These are phyloP conservation scores for Sander vitreus DNA, from an alignment of 2,113 vertebrate species.

Conservation along the genomic window DNA sequence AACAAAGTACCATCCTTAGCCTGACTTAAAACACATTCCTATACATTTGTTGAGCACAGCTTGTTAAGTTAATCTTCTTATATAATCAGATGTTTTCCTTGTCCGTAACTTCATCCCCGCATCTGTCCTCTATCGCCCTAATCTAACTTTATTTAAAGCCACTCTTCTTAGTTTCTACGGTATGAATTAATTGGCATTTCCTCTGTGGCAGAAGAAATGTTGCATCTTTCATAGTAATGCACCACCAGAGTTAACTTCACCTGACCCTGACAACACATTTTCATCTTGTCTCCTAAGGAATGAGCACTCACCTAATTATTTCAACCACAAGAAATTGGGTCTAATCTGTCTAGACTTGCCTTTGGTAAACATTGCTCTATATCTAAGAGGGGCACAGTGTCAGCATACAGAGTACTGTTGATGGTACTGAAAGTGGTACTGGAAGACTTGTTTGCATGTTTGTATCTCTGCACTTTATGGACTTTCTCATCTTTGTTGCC, in stretches of 20 bases:
- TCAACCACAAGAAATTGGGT: conserved; percentile 44
- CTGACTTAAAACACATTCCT: neutral
- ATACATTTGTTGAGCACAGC: neutral
- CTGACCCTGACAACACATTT: conserved; percentile 34
- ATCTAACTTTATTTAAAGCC: neutral
- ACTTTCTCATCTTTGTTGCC: neutral
- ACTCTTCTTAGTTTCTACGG: neutral
- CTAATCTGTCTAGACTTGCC: conserved; percentile 61
- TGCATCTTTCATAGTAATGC: conserved; percentile 8
- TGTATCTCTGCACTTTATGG: neutral
- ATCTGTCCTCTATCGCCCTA: neutral
- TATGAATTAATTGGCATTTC: neutral
- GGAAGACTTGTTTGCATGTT: too few relatives aligned
- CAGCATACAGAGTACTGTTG: conserved; percentile 23
- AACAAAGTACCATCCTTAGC: neutral
- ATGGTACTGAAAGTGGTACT: neutral
- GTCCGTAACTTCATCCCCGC: neutral
- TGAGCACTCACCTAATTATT: conserved; percentile 44
- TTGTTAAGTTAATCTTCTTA: neutral
- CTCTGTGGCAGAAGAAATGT: neutral
- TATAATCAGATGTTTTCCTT: neutral
- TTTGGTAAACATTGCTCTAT: conserved; percentile 20
- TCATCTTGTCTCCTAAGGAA: conserved; percentile 40
- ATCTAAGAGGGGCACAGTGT: neutral
- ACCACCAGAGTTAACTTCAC: neutral